These are phyloP conservation scores for Characodon lateralis DNA, from an alignment of 2,797 vertebrate species.

Conservation along the genomic window DNA sequence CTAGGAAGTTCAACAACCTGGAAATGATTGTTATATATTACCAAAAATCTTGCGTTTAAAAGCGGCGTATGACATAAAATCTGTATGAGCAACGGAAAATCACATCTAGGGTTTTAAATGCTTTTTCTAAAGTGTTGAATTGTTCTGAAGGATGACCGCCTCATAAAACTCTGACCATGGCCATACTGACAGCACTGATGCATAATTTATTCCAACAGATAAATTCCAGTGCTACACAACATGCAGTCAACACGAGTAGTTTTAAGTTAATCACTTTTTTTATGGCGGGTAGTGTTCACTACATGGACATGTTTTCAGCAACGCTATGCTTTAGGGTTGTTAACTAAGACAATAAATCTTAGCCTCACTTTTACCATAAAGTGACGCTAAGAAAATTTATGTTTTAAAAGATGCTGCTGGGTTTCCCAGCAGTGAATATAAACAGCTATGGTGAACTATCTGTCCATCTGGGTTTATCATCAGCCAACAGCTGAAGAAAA, in stretches of 20 bases:
- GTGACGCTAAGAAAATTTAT: background rate
- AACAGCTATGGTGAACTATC: conserved; percentile 10
- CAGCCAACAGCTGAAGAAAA: conserved; percentile 9
- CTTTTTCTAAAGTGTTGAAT: conserved; percentile 3
- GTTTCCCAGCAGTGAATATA: conserved; percentile 41
- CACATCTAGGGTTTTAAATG: background rate
- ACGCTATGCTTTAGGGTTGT: conserved; percentile 8
- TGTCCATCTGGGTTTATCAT: conserved; percentile 47
- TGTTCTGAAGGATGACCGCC: conserved; percentile 11
- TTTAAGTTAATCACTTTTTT: conserved; percentile 24
- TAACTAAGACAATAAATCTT: conserved; percentile 15
- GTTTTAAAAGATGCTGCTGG: conserved; percentile 10
- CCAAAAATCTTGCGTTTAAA: background rate
- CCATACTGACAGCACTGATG: conserved; percentile 23
- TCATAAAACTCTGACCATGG: conserved; percentile 26
- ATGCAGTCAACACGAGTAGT: conserved; percentile 10
- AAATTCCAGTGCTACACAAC: conserved; percentile 23
- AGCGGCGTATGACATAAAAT: background rate
- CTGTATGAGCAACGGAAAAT: background rate
- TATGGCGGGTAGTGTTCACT: conserved; percentile 17
- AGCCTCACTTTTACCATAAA: conserved; percentile 5
- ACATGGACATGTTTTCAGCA: conserved; percentile 8
- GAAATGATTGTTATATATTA: background rate
- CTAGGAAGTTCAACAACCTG: background rate
- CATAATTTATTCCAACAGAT: conserved; percentile 33